A percentile compares a stretch with the other conserved stretches of the same genome.
Conservation (phyloP, 2,113 vertebrate genomes). For the Centropus unirufus region DNA sequence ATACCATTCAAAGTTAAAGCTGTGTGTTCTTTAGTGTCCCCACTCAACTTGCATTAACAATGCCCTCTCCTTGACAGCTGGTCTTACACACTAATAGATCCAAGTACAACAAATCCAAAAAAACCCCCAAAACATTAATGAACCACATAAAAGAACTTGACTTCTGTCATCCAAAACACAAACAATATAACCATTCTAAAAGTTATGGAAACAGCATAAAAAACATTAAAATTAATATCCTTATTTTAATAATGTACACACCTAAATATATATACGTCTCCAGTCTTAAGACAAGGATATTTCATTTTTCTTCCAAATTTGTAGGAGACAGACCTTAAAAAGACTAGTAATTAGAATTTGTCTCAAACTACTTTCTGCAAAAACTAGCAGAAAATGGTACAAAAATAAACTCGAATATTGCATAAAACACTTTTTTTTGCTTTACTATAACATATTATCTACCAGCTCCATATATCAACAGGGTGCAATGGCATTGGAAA, state of each 20-base stretch:
- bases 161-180: background rate
- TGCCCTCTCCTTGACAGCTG: background rate
- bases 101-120: background rate
- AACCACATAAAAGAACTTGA: background rate
- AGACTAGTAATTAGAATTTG: background rate
- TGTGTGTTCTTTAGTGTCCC: background rate
- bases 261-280: background rate
- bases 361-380: background rate
- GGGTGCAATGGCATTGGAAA: background rate
- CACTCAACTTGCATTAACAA: background rate
- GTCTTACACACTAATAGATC: background rate
- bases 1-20: background rate
- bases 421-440: background rate
- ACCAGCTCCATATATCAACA: background rate
- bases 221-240: background rate
- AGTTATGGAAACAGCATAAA: background rate
- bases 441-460: background rate
- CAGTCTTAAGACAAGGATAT: background rate
- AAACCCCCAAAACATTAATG: background rate
- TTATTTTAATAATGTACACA: background rate
- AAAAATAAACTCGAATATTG: background rate
- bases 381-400: background rate
- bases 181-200: background rate
- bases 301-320: background rate
- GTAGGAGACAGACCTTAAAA: background rate